phyloP scores from a whole-genome alignment of 2,888 invertebrate species.

The Leptogaster cylindrica region DNA sequence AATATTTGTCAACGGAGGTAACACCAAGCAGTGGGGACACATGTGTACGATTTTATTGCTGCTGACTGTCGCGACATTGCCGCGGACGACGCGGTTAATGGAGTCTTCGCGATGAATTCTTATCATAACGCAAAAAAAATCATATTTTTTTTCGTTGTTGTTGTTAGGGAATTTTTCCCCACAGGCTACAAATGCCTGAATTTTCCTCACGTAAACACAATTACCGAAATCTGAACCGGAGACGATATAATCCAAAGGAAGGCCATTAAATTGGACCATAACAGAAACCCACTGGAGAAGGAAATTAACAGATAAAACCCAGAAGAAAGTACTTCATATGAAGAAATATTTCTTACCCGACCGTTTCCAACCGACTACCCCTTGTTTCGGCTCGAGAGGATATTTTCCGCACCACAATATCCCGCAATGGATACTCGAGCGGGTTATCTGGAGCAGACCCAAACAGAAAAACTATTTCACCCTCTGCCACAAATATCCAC shows the following conservation, averaged over 20 bases:
- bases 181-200: background rate
- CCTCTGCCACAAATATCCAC: slow-evolving; percentile 25
- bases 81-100: slow-evolving; percentile 9
- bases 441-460: background rate
- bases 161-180: slow-evolving; percentile 7
- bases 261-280: slow-evolving; percentile 26
- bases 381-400: slow-evolving; percentile 35
- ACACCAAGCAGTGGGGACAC: slow-evolving; percentile 27
- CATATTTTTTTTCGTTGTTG: background rate
- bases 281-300: slow-evolving; percentile 6
- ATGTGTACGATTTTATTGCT: slow-evolving; percentile 50
- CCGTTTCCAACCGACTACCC: slow-evolving; percentile 24
- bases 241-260: slow-evolving; percentile 10
- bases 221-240: slow-evolving; percentile 14
- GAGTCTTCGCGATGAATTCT: slow-evolving; percentile 13
- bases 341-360: slow-evolving; percentile 40
- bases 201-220: slow-evolving; percentile 34
- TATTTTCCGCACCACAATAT: slow-evolving; percentile 6
- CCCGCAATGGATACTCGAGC: background rate
- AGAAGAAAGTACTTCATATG: slow-evolving; percentile 45
- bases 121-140: background rate
- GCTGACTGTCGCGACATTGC: slow-evolving; percentile 13
- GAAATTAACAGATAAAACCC: slow-evolving; percentile 45
- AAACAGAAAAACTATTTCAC: slow-evolving; percentile 33
- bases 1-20: slow-evolving; percentile 58